Conservation (phyloP, 1,140 invertebrate genomes). For the Rhagoletis zephyria region DNA sequence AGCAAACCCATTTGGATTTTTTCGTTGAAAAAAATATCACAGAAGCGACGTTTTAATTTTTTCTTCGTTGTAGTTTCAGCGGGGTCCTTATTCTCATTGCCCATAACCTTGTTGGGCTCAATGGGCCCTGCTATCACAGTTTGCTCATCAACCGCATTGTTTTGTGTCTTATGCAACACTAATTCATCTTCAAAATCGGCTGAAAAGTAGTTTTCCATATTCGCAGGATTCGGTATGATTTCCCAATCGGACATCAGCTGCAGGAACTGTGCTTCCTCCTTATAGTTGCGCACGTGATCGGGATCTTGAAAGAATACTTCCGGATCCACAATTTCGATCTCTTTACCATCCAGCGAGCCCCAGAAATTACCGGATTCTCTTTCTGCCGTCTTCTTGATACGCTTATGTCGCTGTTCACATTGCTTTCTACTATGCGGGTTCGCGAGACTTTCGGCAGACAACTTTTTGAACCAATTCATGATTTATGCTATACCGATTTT, state of each 20-base stretch:
- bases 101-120: background rate
- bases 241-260: slow-evolving; percentile 71
- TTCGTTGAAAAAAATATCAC: slow-evolving; percentile 58
- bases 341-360: slow-evolving; percentile 60
- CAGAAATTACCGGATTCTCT: background rate
- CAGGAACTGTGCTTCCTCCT: slow-evolving; percentile 67
- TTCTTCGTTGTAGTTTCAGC: background rate
- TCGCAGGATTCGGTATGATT: slow-evolving; percentile 66
- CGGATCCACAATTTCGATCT: slow-evolving; percentile 67
- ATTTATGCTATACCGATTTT: slow-evolving; percentile 76
- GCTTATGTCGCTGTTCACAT: slow-evolving; percentile 56
- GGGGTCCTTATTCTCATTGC: background rate
- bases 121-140: slow-evolving; percentile 20
- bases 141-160: background rate
- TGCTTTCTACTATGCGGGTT: slow-evolving; percentile 63
- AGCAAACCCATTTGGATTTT: slow-evolving; percentile 65
- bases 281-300: slow-evolving; percentile 67
- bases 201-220: slow-evolving; percentile 64
- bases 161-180: slow-evolving; percentile 60
- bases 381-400: slow-evolving; percentile 56
- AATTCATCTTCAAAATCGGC: slow-evolving; percentile 70
- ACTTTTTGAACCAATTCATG: slow-evolving; percentile 80
- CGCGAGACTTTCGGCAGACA: slow-evolving; percentile 75
- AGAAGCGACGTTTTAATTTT: slow-evolving; percentile 36
- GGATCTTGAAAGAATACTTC: slow-evolving; percentile 72